Conservation (phyloP, 2,888 invertebrate species). For the Athalia circularis region DNA sequence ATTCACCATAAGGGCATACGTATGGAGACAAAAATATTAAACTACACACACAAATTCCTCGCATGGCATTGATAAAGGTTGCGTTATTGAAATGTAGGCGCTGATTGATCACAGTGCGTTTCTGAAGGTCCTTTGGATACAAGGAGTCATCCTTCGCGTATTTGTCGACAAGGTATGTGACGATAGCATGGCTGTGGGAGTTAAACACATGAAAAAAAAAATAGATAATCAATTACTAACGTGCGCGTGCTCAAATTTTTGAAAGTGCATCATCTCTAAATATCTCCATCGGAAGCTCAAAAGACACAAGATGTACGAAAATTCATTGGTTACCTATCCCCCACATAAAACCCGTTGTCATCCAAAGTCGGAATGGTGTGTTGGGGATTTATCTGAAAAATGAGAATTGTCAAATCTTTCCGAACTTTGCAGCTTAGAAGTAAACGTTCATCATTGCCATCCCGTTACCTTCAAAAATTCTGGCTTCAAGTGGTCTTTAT, state of each 20-base stretch:
- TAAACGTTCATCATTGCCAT: not conserved
- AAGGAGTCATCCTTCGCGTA: constrained; percentile 76
- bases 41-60: constrained; percentile 74
- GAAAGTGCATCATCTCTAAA: not conserved
- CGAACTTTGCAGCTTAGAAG: not conserved
- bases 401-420: constrained; percentile 2
- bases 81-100: constrained; percentile 77
- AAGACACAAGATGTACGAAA: not conserved
- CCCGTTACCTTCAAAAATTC: constrained; percentile 75
- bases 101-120: constrained; percentile 76
- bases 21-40: not conserved
- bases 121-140: constrained; percentile 77
- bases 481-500: constrained; percentile 70
- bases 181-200: constrained; percentile 75
- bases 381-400: constrained; percentile 77
- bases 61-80: constrained; percentile 74
- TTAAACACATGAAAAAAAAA: not conserved
- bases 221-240: not conserved
- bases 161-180: constrained; percentile 75
- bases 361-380: constrained; percentile 78
- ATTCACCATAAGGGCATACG: no score
- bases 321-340: constrained; percentile 72
- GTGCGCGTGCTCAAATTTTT: not conserved
- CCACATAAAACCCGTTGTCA: constrained; percentile 75
- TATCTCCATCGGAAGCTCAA: not conserved